Evolutionary conservation across 2,888 invertebrate species (phyloP), one percentile per base, ranked within the genome.

Genomic region (Epinotia demarniana): DNA sequence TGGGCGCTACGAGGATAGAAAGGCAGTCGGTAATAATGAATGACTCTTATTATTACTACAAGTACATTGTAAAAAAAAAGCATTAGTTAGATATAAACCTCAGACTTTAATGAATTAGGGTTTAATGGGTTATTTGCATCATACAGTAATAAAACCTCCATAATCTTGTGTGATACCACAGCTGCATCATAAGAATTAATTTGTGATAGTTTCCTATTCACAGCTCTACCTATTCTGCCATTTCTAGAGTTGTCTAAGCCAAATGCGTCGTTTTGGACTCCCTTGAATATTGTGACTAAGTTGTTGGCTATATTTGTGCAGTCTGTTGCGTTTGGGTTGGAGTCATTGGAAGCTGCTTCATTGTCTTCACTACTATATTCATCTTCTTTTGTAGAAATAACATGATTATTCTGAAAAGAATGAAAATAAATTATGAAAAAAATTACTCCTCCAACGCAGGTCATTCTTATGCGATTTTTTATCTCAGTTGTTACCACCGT

Each of bases 101-200:
- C 60, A 18, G 76, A 19, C 43, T 84, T 84, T 16, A 82, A 33
- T 80, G 86, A 87, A 85, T 92, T 93, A 27, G 92, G 92, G 83
- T 93, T 93, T 46, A 82, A 78, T 58, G 91, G 89, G 84, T 87
- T 93, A 79, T 89, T 84, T 78, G 85, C 82, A 81, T 93, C 87
- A 85, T 93, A 92, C 3, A 87, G 72, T 11, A 88, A 79, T 67
- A 94, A 84, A 75, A 93, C 85, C 73, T 90, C 89, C 77, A 88
- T 85, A 68, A 94, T 92, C 85, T 90, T 90, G 55, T 82, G 81
- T 2, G 90, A 84, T 11, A 86, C 75, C 78, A 78, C 82, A 49
- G 90, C 88, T 46, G 93, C 93, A 76, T 92, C 87, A 80, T 84
- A 90, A 2, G 92, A 88, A 79, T 82, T 86, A 82, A 93, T 85